Conservation (phyloP, 1,140 invertebrate species). For the Leptestheria dahalacensis region DNA sequence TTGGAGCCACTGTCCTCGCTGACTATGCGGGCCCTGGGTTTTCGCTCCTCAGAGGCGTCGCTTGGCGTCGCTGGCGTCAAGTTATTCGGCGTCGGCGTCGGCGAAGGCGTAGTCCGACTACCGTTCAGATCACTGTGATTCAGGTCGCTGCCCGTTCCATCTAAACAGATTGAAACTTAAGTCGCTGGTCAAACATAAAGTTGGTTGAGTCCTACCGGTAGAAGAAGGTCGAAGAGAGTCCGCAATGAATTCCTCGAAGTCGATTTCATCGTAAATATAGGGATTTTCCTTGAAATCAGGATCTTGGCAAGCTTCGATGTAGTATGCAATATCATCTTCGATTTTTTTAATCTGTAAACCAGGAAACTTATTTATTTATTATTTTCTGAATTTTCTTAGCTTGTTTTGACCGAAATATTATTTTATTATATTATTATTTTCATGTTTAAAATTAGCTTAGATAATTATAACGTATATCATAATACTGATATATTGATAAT, state of each 20-base stretch:
- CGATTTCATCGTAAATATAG: slow-evolving; percentile 93
- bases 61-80: not conserved
- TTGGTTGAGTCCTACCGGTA: not conserved
- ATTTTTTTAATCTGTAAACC: slow-evolving; percentile 71
- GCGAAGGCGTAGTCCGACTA: not conserved
- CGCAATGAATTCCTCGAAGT: slow-evolving; percentile 48
- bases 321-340: slow-evolving; percentile 96
- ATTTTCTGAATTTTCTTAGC: too few species aligned
- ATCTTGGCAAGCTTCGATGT: slow-evolving; percentile 83
- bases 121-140: not conserved
- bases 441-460: too few species aligned
- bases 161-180: too few species aligned
- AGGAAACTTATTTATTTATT: too few species aligned
- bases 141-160: not conserved
- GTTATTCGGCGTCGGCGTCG: not conserved
- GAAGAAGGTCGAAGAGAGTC: not conserved
- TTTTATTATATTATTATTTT: too few species aligned
- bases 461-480: too few species aligned
- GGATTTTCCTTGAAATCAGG: slow-evolving; percentile 94
- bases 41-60: not conserved
- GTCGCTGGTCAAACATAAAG: too few species aligned
- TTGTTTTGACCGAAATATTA: too few species aligned
- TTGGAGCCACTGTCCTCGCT: not conserved
- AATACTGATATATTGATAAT: too few species aligned
- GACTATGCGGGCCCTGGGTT: not conserved